Base-by-base conservation (phyloP, 2,113 vertebrate species). In the Poecile atricapillus region DNA sequence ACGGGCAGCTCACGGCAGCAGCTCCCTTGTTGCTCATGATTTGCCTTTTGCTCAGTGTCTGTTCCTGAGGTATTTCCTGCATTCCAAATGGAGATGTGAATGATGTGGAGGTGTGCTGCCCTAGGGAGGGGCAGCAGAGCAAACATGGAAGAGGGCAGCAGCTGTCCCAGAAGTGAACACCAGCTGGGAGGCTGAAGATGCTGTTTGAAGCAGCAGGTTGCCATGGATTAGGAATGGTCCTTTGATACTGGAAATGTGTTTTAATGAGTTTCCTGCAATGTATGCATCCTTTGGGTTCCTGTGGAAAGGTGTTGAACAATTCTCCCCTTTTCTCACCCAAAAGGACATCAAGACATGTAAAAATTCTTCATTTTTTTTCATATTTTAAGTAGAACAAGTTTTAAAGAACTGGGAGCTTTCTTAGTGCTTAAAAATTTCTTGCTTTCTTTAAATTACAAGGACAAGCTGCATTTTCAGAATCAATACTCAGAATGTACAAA, bases 1-100 rank as follows among this genome's bases (percentile, higher is more conserved):
- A 2, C 1, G n/a, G n/a, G 2, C 62, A 18, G 39, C 37, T 35
- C 3, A 1, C 0, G 0, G 28, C 67, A 35, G 35, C 74, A 14
- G 37, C 69, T 39, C 49, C 69, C 24, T n/a, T n/a, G n/a, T n/a
- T n/a, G n/a, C n/a, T n/a, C n/a, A n/a, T n/a, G n/a, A n/a, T n/a
- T n/a, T n/a, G n/a, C n/a, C n/a, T 69, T 24, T 27, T 39, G 50
- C 76, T 44, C 75, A 11, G 1, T 3, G 2, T 5, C 47, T 0
- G 2, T 31, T 80, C 17, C 71, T 65, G 46, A 33, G 52, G 55
- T 4, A 49, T 35, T 50, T 35, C 30, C 52, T n/a, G 23, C 5
- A 0, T 63, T 77, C 70, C 74, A 50, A 43, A 74, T 17, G 31
- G 31, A 71, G 73, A 19, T 30, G 70, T 11, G 68, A 28, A 13